Percentiles rank a stretch among this genome's conserved stretches.
Conservation (phyloP, 2,113 vertebrate genomes). For the Ptilonorhynchus violaceus region DNA sequence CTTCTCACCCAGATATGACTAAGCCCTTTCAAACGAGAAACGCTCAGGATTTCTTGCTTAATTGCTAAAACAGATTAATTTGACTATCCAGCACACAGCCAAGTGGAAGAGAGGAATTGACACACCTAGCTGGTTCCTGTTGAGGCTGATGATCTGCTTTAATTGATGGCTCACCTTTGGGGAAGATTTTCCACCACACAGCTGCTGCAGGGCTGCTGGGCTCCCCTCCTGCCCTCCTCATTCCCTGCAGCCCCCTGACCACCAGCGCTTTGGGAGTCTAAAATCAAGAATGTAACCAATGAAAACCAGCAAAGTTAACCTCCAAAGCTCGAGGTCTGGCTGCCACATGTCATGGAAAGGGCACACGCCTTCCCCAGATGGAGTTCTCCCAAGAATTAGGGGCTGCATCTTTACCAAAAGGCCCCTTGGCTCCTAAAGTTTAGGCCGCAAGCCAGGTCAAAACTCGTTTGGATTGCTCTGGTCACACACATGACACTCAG, state of each 20-base stretch:
- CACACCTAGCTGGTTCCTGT: slow-evolving; percentile 38
- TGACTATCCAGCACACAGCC: background rate
- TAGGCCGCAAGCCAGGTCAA: background rate
- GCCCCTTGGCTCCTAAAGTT: background rate
- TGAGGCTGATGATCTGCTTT: background rate
- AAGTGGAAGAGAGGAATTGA: slow-evolving; percentile 19
- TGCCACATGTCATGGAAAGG: background rate
- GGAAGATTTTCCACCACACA: background rate
- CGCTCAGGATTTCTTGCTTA: background rate
- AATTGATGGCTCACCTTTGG: background rate
- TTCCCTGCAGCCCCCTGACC: background rate
- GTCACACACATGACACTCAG: background rate
- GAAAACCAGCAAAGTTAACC: background rate
- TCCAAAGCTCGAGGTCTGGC: background rate
- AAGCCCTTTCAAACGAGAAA: background rate
- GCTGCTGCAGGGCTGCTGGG: background rate
- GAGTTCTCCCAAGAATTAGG: background rate
- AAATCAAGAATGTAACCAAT: background rate
- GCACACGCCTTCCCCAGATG: background rate
- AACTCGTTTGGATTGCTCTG: fast-evolving
- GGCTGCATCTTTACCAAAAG: background rate
- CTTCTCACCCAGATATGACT: slow-evolving; percentile 34
- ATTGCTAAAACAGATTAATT: slow-evolving; percentile 41
- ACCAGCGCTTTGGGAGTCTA: fast-evolving
- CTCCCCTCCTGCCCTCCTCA: background rate